Base-by-base conservation (phyloP, 2,113 vertebrate genomes). In the Mola mola region DNA sequence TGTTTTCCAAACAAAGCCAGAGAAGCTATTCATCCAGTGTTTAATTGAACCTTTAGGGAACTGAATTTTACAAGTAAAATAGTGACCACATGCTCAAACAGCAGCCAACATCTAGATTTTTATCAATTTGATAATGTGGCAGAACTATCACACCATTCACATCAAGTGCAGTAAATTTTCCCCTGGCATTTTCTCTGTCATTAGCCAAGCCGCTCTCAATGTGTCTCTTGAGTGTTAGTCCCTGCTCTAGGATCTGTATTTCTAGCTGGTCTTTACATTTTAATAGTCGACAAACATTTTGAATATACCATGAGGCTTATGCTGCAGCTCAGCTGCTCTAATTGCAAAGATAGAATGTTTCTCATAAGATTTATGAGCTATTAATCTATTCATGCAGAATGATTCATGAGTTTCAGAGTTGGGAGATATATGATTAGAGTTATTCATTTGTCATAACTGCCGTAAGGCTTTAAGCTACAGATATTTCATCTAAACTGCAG, bases 291-390 rank as follows among this genome's bases (percentile, higher is more conserved):
- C 70, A 88, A 88, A 85, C 81, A 87, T 78, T 79, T 76, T 89
- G 85, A 89, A 87, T 90, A 87, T 87, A 86, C 77, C 85, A 89
- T 84, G 88, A 90, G 81, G 79, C 82, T 77, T 55, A 60, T 58
- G 72, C 79, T 61, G 59, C 57, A 36, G 80, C 74, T 8, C 41
- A 48, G 72, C 70, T 26, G 71, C 71, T 79, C 66, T 84, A 89
- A 90, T 89, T 87, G 87, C 79, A 61, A 33, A 71, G 78, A 81
- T 85, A 80, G 83, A 87, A 87, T 84, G 84, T 88, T 80, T 75
- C 59, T 76, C 57, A 4, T 56, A 72, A 84, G 85, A 89, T 89
- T 85, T 80, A 87, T 86, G 85, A 84, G 70, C 76, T 88, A 85
- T 86, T 89, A 81, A 88, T 88, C 73, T 82, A 74, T 79, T 86